Conservation (phyloP, 2,797 vertebrate species). For the Brachyrhaphis roseni region DNA sequence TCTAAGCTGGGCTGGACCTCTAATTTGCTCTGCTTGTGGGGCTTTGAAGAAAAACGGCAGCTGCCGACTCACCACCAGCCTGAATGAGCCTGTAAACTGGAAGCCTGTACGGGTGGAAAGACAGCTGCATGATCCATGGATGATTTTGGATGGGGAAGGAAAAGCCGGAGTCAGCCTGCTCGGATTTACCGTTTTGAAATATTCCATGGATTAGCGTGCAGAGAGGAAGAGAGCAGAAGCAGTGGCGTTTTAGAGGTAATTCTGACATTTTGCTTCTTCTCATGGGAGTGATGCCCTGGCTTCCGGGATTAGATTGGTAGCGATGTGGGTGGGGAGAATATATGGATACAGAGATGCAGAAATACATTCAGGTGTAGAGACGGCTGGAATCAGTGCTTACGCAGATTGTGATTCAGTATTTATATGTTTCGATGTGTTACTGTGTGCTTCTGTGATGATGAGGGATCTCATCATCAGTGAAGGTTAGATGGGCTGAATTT, state of each 20-base stretch:
- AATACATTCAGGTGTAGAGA: slow-evolving; percentile 58
- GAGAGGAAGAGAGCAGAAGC: slow-evolving; percentile 32
- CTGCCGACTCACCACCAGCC: slow-evolving; percentile 80
- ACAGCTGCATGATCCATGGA: slow-evolving; percentile 81
- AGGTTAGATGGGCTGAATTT: slow-evolving; percentile 41
- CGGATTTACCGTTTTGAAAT: slow-evolving; percentile 66
- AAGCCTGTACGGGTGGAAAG: slow-evolving; percentile 77
- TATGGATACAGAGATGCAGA: slow-evolving; percentile 56
- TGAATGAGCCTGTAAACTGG: slow-evolving; percentile 64
- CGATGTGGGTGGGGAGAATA: slow-evolving; percentile 66
- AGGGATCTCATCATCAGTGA: slow-evolving; percentile 16
- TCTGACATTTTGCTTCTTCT: slow-evolving; percentile 71
- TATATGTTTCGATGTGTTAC: slow-evolving; percentile 55
- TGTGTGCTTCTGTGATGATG: slow-evolving; percentile 50
- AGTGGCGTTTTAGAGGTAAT: slow-evolving; percentile 69
- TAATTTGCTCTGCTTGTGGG: slow-evolving; percentile 85
- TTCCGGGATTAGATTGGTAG: slow-evolving; percentile 72
- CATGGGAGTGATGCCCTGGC: slow-evolving; percentile 68
- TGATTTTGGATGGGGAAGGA: slow-evolving; percentile 42
- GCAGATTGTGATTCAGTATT: slow-evolving; percentile 58
- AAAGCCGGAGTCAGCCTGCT: slow-evolving; percentile 49
- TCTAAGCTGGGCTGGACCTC: slow-evolving; percentile 84
- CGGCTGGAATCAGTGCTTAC: slow-evolving; percentile 44
- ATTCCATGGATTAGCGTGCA: slow-evolving; percentile 62
- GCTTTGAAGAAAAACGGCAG: slow-evolving; percentile 88